These are phyloP conservation scores for Haliclystus octoradiatus DNA, from an alignment of 30 jellyfish, hydroid and myxozoan species.

Conservation along the genomic window DNA sequence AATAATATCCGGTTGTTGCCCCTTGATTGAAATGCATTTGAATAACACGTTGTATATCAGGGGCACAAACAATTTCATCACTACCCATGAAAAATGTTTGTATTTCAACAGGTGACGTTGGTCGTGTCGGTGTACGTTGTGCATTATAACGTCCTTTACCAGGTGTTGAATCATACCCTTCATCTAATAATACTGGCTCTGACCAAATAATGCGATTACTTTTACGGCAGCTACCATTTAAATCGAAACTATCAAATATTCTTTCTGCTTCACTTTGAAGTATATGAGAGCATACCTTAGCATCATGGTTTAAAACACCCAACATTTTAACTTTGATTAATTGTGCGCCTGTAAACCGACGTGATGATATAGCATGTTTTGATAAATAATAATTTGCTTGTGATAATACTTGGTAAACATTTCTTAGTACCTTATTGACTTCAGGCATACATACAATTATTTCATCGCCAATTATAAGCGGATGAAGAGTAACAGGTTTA, in stretches of 20 bases:
- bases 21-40: conserved; percentile 94
- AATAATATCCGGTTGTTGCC: conserved; percentile 91
- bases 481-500: conserved; percentile 64
- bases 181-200: conserved; percentile 96
- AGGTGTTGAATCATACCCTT: conserved; percentile 18
- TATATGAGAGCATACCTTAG: conserved; percentile 92
- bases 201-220: conserved; percentile 70
- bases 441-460: conserved; percentile 96
- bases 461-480: conserved; percentile 71
- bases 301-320: conserved; percentile 91
- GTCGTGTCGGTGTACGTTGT: conserved; percentile 22
- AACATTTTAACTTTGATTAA: conserved; percentile 86
- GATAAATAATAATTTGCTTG: conserved; percentile 95
- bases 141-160: conserved; percentile 13
- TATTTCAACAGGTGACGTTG: conserved; percentile 50
- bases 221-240: conserved; percentile 79
- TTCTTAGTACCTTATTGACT: conserved; percentile 81
- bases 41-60: conserved; percentile 92
- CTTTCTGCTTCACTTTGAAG: conserved; percentile 90
- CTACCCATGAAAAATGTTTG: conserved; percentile 48
- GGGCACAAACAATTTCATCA: conserved; percentile 83
- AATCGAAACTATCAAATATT: conserved; percentile 91
- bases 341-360: conserved; percentile 97
- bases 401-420: conserved; percentile 89
- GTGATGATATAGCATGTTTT: conserved; percentile 87